Conservation (phyloP, 1,140 invertebrate genomes). For the Caenorhabditis remanei region DNA sequence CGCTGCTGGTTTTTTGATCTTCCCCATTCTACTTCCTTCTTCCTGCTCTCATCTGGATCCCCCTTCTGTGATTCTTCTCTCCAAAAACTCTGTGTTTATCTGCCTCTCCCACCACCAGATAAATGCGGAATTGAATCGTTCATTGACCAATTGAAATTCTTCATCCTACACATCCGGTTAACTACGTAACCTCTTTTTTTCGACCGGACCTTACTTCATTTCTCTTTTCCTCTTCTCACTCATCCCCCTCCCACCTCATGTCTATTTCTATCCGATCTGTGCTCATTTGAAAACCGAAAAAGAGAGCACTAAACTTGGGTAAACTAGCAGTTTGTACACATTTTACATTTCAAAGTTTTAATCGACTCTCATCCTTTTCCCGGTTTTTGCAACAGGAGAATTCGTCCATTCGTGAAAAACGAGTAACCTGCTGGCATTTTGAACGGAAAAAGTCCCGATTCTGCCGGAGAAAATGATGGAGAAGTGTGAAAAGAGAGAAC, state of each 20-base stretch:
- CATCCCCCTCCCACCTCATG: not conserved
- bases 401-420: conserved; percentile 7
- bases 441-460: no score
- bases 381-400: not conserved
- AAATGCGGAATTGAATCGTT: conserved; percentile 14
- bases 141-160: conserved; percentile 2
- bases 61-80: not conserved
- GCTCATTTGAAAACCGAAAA: conserved; percentile 17
- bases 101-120: not conserved
- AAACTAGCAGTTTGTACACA: not conserved
- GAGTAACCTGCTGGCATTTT: not conserved
- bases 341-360: conserved; percentile 28
- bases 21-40: no score
- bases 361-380: conserved; percentile 1
- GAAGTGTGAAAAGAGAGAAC: not conserved
- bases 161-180: conserved; percentile 44
- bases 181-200: not conserved
- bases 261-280: conserved; percentile 31
- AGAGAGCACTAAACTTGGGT: conserved; percentile 14
- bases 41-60: not conserved
- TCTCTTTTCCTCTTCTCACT: not conserved
- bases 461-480: no score
- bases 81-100: not conserved
- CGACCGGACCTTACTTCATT: conserved; percentile 1
- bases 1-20: no score